phyloP scores from a whole-genome alignment of 1,140 invertebrate genomes.

The Nomia melanderi region DNA sequence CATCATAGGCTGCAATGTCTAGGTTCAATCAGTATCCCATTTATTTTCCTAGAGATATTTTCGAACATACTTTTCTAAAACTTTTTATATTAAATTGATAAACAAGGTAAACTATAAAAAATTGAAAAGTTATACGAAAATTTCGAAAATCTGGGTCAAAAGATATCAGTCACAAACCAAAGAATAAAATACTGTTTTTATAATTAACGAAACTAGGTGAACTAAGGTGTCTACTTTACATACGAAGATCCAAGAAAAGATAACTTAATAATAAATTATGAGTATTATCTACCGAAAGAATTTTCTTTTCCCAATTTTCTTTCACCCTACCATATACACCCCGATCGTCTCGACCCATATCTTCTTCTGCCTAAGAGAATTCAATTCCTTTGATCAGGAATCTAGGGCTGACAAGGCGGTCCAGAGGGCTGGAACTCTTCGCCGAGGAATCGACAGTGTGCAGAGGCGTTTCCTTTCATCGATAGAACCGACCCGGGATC shows the following conservation, averaged over 20 bases:
- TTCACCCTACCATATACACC: neutral
- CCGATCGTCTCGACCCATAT: neutral
- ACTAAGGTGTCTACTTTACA: too few species aligned
- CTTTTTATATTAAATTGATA: too few species aligned
- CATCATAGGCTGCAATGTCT: too few species aligned
- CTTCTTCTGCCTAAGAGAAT: slow-evolving; percentile 14
- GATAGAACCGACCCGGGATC: slow-evolving; percentile 18
- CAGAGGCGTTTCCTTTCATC: slow-evolving; percentile 21
- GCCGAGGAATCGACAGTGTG: neutral
- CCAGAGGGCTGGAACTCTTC: neutral
- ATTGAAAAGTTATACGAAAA: too few species aligned
- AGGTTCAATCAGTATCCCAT: too few species aligned
- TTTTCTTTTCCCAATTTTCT: slow-evolving; percentile 10
- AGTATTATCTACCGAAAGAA: slow-evolving; percentile 11
- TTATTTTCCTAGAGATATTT: too few species aligned
- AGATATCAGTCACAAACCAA: too few species aligned
- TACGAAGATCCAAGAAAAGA: neutral
- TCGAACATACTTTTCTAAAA: too few species aligned
- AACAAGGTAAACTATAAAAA: too few species aligned
- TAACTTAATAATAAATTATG: slow-evolving; percentile 49
- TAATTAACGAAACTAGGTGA: too few species aligned
- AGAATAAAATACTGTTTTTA: too few species aligned
- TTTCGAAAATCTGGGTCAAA: too few species aligned
- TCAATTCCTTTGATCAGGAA: slow-evolving; percentile 54
- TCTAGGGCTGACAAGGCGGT: slow-evolving; percentile 12